A percentile compares a stretch with the other conserved stretches of the same genome.
Evolutionary conservation across 2,113 vertebrate species (phyloP).

Genomic region (Clarias magur): DNA sequence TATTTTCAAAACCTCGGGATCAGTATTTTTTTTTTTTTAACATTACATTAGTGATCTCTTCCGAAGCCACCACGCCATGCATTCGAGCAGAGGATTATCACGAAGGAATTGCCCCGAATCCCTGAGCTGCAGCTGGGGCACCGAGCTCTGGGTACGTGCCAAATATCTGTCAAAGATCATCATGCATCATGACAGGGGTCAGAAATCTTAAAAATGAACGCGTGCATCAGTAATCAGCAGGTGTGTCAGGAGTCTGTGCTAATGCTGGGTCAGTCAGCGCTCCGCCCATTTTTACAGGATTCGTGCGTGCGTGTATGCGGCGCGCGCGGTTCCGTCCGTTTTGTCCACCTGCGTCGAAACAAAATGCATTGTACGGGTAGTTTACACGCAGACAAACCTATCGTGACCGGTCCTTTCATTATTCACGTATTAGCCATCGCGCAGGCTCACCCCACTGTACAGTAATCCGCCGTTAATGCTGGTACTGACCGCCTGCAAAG

Average conservation of each 20-base stretch:
- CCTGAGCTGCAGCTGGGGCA: conserved; percentile 75
- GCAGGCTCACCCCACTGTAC: conserved; percentile 29
- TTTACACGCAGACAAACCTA: background rate
- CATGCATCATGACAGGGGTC: conserved; percentile 4
- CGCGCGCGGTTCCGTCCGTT: conserved; percentile 2
- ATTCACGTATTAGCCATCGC: conserved; percentile 21
- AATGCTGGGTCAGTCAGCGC: conserved; percentile 8
- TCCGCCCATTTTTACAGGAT: conserved; percentile 43
- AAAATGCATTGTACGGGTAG: too few relatives aligned
- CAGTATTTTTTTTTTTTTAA: background rate
- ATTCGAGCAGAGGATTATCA: conserved; percentile 58
- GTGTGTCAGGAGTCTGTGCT: background rate
- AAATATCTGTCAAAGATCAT: background rate
- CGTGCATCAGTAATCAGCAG: conserved; percentile 21
- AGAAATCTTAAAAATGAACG: background rate
- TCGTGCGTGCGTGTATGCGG: conserved; percentile 11
- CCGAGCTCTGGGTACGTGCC: conserved; percentile 74
- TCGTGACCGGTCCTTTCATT: background rate
- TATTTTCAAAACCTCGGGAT: background rate
- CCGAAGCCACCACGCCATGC: conserved; percentile 42
- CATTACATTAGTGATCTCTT: background rate
- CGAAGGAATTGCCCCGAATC: conserved; percentile 56
- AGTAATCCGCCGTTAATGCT: conserved; percentile 43
- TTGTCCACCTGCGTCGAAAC: background rate
- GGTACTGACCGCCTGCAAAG: conserved; percentile 26